Conservation (phyloP, 2,113 vertebrate genomes). For the Clarias gariepinus region DNA sequence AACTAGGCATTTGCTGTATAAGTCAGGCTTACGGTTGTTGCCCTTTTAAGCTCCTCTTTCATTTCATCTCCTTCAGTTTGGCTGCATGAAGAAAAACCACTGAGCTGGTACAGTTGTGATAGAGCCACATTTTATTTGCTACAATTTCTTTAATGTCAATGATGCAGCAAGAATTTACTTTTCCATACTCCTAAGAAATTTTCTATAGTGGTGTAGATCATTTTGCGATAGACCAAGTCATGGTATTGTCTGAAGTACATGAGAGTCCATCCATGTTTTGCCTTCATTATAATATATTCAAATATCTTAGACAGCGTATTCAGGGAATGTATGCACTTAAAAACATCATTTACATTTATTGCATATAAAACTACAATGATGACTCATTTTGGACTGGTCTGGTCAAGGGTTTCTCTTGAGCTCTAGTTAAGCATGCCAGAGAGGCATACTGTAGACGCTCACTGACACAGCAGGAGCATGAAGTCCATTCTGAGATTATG, state of each 20-base stretch:
- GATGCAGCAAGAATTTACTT: constrained; percentile 6
- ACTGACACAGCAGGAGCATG: constrained; percentile 1
- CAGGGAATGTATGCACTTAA: neutral
- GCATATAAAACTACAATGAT: neutral
- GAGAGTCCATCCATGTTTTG: neutral
- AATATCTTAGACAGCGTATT: neutral
- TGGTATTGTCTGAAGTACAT: neutral
- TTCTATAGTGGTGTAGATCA: neutral
- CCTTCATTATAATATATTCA: neutral
- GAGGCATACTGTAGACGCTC: neutral
- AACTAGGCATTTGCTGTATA: constrained; percentile 3
- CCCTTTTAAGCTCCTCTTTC: constrained; percentile 19
- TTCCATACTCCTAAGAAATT: neutral
- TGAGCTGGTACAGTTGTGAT: constrained; percentile 12
- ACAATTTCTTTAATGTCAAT: neutral
- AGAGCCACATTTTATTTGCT: neutral
- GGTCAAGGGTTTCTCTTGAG: too few relatives aligned
- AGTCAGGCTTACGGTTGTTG: constrained; percentile 31
- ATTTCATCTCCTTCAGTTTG: neutral
- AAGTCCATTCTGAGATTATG: neutral
- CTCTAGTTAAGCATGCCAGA: neutral
- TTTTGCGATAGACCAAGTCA: neutral
- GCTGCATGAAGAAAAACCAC: neutral
- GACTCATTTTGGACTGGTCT: too few relatives aligned
- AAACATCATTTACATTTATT: neutral